phyloP scores from a whole-genome alignment of 2,888 invertebrate species.

The Norana najaformis region DNA sequence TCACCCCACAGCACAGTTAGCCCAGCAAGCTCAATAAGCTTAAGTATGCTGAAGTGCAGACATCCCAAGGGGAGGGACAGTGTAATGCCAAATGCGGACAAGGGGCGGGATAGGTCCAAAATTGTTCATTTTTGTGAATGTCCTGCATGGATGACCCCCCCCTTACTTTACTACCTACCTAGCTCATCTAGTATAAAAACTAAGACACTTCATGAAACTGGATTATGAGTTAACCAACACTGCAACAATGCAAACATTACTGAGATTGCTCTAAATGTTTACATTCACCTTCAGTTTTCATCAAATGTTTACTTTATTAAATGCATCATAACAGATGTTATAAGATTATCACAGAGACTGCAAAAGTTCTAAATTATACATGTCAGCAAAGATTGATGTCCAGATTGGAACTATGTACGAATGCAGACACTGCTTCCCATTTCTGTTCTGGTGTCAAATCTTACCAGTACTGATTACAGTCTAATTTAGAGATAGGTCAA shows the following conservation, averaged over 20 bases:
- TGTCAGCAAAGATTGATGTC: not conserved
- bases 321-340: no score
- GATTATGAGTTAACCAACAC: no score
- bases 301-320: no score
- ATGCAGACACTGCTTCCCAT: not conserved
- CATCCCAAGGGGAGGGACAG: no score
- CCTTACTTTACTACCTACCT: no score
- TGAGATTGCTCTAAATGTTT: not conserved
- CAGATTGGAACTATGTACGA: not conserved
- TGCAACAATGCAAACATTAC: not conserved
- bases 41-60: no score
- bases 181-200: not conserved
- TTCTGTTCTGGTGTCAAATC: not conserved
- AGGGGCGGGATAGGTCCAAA: no score
- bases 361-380: not conserved
- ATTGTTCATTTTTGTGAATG: no score
- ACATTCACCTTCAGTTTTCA: not conserved
- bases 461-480: not conserved
- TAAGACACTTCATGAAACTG: not conserved
- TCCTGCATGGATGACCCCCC: no score
- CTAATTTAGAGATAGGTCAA: not conserved
- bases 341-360: not conserved
- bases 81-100: no score
- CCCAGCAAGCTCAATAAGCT: no score
- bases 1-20: no score